Conservation (phyloP, 2,797 vertebrate species). For the Anableps anableps region DNA sequence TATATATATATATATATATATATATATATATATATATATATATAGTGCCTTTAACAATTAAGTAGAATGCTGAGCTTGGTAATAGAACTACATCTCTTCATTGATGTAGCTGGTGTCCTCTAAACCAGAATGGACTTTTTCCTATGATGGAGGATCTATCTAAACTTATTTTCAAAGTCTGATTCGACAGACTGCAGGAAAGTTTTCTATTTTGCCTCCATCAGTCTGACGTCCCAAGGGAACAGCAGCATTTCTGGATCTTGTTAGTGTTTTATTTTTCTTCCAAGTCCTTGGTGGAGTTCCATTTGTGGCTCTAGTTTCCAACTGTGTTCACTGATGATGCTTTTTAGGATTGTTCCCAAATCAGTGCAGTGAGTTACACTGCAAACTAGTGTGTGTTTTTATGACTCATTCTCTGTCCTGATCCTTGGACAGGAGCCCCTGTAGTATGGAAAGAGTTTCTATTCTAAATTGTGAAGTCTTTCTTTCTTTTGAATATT, state of each 20-base stretch:
- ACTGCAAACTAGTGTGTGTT: background rate
- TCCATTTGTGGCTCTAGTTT: constrained; percentile 6
- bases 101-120: background rate
- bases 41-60: background rate
- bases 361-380: background rate
- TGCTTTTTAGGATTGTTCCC: background rate
- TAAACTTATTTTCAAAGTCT: background rate
- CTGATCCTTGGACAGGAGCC: background rate
- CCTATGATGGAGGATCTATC: background rate
- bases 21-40: no score
- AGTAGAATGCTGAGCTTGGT: background rate
- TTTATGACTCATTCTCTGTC: background rate
- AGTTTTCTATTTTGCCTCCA: background rate
- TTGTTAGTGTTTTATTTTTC: background rate
- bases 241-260: constrained; percentile 2
- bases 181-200: background rate
- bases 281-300: background rate
- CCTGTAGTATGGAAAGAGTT: background rate
- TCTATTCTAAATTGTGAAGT: background rate
- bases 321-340: background rate
- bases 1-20: no score
- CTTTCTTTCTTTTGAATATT: background rate
- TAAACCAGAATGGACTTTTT: background rate
- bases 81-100: background rate
- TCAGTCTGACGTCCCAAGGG: background rate